Conservation (phyloP, 2,888 invertebrate species). For the Nesidiocoris tenuis region DNA sequence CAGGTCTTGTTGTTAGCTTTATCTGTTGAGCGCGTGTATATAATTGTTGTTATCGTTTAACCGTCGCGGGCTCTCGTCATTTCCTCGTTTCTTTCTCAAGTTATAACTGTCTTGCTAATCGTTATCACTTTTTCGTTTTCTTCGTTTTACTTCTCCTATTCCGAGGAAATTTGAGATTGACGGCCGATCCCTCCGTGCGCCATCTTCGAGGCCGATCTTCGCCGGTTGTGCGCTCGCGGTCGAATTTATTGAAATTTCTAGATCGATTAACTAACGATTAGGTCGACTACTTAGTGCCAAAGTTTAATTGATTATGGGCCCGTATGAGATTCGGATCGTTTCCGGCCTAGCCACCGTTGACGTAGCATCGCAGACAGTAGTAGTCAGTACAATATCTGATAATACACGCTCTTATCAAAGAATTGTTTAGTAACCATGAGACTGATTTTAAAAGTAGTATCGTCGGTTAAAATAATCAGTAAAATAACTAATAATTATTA, state of each 20-base stretch:
- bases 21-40: not conserved
- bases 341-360: not conserved
- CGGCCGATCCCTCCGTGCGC: not conserved
- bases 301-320: not conserved
- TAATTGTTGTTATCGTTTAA: no score
- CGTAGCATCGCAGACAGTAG: not conserved
- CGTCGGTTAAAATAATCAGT: conserved; percentile 26
- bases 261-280: not conserved
- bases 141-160: not conserved
- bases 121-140: not conserved
- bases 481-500: not conserved
- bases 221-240: not conserved
- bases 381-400: conserved; percentile 4
- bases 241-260: not conserved
- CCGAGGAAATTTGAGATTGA: not conserved
- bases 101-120: not conserved
- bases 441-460: conserved; percentile 44
- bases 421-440: conserved; percentile 46
- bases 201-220: not conserved
- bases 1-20: not conserved
- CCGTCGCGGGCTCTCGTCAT: not conserved
- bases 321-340: not conserved
- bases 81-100: not conserved
- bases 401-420: conserved; percentile 36
- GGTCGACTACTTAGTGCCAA: not conserved